Evolutionary conservation across 2,113 vertebrate genomes (phyloP).

Genomic region (Eira barbara): DNA sequence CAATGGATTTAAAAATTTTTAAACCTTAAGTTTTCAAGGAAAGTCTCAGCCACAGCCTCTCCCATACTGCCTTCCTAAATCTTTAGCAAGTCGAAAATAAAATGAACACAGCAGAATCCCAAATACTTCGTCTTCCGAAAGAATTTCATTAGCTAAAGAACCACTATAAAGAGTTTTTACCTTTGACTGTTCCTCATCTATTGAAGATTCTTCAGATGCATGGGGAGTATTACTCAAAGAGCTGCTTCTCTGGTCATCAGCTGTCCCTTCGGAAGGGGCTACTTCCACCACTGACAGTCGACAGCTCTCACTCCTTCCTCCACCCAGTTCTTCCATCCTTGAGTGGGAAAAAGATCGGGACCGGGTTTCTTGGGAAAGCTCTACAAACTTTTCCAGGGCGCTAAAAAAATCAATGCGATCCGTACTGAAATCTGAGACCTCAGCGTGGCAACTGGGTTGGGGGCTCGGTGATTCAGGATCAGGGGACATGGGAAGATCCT

Average conservation of each 20-base stretch:
- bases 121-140: background rate
- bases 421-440: slow-evolving; percentile 84
- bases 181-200: slow-evolving; percentile 85
- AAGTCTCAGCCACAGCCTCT: background rate
- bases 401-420: slow-evolving; percentile 97
- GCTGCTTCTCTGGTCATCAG: slow-evolving; percentile 74
- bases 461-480: slow-evolving; percentile 78
- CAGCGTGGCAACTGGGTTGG: slow-evolving; percentile 69
- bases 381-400: slow-evolving; percentile 94
- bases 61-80: background rate
- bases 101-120: background rate
- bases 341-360: slow-evolving; percentile 81
- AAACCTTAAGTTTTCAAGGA: slow-evolving; percentile 30
- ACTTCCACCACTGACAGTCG: slow-evolving; percentile 76
- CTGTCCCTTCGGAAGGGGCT: slow-evolving; percentile 53
- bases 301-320: slow-evolving; percentile 77
- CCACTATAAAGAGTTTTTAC: slow-evolving; percentile 70
- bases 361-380: slow-evolving; percentile 90
- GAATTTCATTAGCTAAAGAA: background rate
- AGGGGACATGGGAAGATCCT: slow-evolving; percentile 81
- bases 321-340: slow-evolving; percentile 82
- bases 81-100: background rate
- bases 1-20: background rate
- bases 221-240: slow-evolving; percentile 78
- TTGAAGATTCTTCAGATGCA: slow-evolving; percentile 83